Percentiles rank a stretch among this genome's conserved stretches.
phyloP scores from a whole-genome alignment of 2,113 vertebrate species.

The Muntiacus muntjak region DNA sequence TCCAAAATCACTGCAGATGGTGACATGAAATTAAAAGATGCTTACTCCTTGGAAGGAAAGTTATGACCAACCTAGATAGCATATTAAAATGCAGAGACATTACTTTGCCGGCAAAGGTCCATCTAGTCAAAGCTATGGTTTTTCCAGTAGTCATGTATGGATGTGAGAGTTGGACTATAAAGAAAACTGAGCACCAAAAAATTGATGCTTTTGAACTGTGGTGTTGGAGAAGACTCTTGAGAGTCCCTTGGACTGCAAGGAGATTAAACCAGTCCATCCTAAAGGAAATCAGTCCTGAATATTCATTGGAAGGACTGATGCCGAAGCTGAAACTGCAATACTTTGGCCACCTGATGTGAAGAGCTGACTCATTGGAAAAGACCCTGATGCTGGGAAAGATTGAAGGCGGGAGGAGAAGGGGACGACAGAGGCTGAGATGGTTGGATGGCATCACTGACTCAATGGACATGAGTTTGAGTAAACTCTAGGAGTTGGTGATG shows the following conservation, averaged over 20 bases:
- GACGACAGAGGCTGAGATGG: neutral
- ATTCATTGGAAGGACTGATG: neutral
- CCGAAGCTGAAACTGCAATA: neutral
- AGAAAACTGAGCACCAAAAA: neutral
- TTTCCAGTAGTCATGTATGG: neutral
- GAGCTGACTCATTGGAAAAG: rapidly evolving
- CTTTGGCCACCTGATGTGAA: neutral
- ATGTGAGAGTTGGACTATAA: neutral
- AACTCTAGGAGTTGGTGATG: neutral
- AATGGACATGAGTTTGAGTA: neutral
- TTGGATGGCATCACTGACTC: neutral
- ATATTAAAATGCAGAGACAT: neutral
- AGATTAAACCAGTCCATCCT: neutral
- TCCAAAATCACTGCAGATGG: neutral
- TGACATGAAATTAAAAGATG: neutral
- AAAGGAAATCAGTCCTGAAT: neutral
- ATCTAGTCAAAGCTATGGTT: neutral
- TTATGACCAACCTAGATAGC: neutral
- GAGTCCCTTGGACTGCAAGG: neutral
- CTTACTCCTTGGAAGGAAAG: neutral
- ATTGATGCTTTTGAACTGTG: neutral
- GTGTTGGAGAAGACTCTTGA: neutral
- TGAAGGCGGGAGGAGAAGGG: neutral
- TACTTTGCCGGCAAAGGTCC: neutral
- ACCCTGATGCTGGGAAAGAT: neutral